phyloP scores from a whole-genome alignment of 1,140 invertebrate species.

The Centruroides vittatus region DNA sequence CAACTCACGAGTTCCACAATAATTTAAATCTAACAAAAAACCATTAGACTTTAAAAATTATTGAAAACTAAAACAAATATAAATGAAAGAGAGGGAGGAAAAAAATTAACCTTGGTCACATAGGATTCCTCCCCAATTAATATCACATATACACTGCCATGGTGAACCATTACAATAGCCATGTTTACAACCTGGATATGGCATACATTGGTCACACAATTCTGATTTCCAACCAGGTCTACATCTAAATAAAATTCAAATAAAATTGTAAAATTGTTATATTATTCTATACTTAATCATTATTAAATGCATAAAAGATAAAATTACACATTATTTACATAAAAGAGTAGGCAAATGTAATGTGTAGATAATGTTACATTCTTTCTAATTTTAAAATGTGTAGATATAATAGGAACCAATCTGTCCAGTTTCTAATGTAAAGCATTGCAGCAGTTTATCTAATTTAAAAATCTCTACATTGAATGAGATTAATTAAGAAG shows the following conservation, averaged over 20 bases:
- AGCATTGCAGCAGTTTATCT: no score
- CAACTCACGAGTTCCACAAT: slow-evolving; percentile 89
- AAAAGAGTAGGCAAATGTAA: not conserved
- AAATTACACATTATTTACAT: not conserved
- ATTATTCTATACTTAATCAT: not conserved
- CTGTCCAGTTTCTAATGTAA: no score
- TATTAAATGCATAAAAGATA: not conserved
- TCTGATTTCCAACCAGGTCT: slow-evolving; percentile 36
- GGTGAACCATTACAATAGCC: slow-evolving; percentile 38
- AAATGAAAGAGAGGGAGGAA: not conserved
- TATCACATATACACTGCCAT: slow-evolving; percentile 43
- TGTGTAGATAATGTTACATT: not conserved
- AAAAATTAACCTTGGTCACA: slow-evolving; percentile 31
- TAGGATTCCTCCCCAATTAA: slow-evolving; percentile 75
- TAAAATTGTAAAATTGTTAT: not conserved
- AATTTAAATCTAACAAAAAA: slow-evolving; percentile 62
- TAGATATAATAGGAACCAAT: not conserved
- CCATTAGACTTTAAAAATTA: no score
- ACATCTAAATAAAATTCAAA: slow-evolving; percentile 22
- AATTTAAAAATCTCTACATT: no score
- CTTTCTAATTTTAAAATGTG: not conserved
- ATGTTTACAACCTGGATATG: slow-evolving; percentile 40
- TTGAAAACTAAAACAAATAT: no score
- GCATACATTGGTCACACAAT: slow-evolving; percentile 37
- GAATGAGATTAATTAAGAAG: no score